Conservation (phyloP, 2,888 invertebrate genomes). For the Epistrophella euchroma region DNA sequence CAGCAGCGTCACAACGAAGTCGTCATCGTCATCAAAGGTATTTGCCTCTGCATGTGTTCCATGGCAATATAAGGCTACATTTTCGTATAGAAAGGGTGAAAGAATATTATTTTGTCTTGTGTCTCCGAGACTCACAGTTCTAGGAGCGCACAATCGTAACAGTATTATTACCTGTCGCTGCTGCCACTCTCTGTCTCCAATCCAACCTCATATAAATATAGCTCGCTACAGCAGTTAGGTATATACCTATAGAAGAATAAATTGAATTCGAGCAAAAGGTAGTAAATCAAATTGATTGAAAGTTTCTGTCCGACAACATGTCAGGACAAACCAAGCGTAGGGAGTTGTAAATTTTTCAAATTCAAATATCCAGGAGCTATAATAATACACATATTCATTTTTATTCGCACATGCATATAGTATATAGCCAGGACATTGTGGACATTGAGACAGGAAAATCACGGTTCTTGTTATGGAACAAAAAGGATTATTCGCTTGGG, state of each 20-base stretch:
- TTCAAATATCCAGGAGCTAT: constrained; percentile 51
- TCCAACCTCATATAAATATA: neutral
- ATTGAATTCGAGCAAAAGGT: constrained; percentile 70
- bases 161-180: constrained; percentile 65
- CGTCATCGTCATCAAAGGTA: constrained; percentile 17
- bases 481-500: constrained; percentile 42
- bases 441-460: constrained; percentile 47
- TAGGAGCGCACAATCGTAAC: constrained; percentile 23
- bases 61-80: neutral
- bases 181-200: neutral
- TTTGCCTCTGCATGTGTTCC: neutral
- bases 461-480: constrained; percentile 8
- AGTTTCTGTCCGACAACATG: constrained; percentile 68
- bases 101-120: constrained; percentile 26
- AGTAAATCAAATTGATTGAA: constrained; percentile 75
- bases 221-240: neutral
- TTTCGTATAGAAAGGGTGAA: neutral
- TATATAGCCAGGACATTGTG: constrained; percentile 45
- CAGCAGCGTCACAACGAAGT: constrained; percentile 14
- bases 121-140: neutral
- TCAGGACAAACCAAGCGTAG: constrained; percentile 49
- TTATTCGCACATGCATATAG: neutral
- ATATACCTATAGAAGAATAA: constrained; percentile 50
- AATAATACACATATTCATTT: constrained; percentile 8
- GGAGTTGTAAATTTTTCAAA: constrained; percentile 72